Evolutionary conservation across 23 tunicate species (phyloP).

Genomic region (Diplosoma virens): DNA sequence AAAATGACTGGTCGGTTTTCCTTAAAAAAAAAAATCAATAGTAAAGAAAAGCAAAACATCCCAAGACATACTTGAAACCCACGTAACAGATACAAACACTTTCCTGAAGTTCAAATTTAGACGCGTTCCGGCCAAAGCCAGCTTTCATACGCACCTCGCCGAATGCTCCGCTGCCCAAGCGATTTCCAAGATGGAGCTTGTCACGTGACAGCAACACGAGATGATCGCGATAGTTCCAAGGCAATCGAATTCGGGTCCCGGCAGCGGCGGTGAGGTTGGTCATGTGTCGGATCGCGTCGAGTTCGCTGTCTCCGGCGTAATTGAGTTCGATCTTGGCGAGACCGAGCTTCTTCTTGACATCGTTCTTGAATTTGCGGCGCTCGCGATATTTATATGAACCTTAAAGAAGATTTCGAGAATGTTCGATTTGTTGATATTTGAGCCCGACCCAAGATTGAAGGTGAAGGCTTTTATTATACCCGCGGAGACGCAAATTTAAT

Average conservation of each 20-base stretch:
- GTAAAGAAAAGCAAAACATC: too few species aligned
- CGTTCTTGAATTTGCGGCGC: too few species aligned
- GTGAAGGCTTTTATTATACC: too few species aligned
- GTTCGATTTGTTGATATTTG: too few species aligned
- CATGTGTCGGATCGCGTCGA: constrained; percentile 52
- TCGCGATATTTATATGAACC: too few species aligned
- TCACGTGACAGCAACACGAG: constrained; percentile 52
- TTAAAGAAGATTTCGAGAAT: too few species aligned
- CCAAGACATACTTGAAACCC: background rate
- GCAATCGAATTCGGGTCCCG: constrained; percentile 33
- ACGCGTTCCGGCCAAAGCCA: background rate
- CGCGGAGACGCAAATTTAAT: too few species aligned
- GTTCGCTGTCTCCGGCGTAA: constrained; percentile 49
- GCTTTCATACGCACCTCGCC: constrained; percentile 49
- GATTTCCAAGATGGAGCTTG: constrained; percentile 27
- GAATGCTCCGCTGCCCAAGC: constrained; percentile 80
- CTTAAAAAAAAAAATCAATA: too few species aligned
- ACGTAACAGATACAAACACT: background rate
- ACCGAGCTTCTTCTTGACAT: too few species aligned
- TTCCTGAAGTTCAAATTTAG: background rate
- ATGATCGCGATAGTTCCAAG: constrained; percentile 41
- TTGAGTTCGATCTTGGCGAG: constrained; percentile 44
- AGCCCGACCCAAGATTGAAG: too few species aligned
- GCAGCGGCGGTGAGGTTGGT: constrained; percentile 51
- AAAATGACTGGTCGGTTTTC: too few species aligned